phyloP scores from a whole-genome alignment of 2,797 vertebrate genomes.

The Xiphorhynchus erythropygius region DNA sequence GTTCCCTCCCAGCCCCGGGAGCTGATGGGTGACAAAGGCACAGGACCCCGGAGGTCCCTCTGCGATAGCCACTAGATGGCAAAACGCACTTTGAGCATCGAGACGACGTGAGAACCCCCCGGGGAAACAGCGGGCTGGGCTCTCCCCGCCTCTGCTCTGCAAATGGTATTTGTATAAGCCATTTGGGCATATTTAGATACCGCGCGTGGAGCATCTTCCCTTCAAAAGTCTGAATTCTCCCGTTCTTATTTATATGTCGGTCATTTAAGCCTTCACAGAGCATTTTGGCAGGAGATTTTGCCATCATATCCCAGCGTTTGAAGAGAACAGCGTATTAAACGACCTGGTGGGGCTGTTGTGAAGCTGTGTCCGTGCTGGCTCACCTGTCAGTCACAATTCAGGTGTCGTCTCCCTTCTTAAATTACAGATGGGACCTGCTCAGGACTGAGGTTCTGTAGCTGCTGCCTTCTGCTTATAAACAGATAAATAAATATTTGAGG shows the following conservation, averaged over 20 bases:
- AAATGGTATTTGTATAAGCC: neutral
- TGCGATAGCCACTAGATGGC: slow-evolving; percentile 37
- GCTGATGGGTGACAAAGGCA: neutral
- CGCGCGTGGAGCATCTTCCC: neutral
- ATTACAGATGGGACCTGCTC: neutral
- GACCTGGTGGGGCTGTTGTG: neutral
- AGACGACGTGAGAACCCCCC: rapidly evolving
- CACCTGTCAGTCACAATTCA: neutral
- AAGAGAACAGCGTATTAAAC: neutral
- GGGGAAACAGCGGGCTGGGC: neutral
- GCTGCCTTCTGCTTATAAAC: neutral
- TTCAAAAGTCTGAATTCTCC: neutral
- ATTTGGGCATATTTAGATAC: neutral
- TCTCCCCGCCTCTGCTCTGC: rapidly evolving
- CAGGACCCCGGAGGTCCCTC: neutral
- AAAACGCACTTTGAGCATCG: neutral
- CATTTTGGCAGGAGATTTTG: neutral
- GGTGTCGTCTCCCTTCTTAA: neutral
- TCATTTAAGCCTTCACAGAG: neutral
- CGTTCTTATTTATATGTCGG: rapidly evolving
- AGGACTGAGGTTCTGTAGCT: neutral
- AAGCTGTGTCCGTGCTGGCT: neutral
- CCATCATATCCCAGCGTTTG: rapidly evolving
- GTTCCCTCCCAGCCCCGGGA: rapidly evolving
- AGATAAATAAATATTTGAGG: neutral